Conservation (phyloP, 2,888 invertebrate species). For the Nomada hirtipes region DNA sequence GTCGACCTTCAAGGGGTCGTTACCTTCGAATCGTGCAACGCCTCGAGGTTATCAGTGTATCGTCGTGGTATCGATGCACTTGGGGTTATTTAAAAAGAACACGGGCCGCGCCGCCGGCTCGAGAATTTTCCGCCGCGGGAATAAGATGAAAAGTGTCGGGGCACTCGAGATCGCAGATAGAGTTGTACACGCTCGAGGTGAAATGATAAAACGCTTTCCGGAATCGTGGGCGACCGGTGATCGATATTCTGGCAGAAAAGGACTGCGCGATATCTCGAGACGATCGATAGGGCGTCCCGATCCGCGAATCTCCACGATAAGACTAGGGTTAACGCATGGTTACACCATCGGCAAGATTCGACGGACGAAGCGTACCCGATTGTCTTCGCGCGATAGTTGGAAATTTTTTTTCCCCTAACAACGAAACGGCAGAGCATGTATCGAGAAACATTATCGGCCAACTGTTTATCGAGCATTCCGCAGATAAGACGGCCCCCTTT, state of each 20-base stretch:
- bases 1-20: slow-evolving; percentile 17
- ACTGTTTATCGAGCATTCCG: slow-evolving; percentile 71
- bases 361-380: background rate
- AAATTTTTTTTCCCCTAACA: slow-evolving; percentile 22
- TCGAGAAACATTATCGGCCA: slow-evolving; percentile 65
- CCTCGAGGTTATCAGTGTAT: background rate
- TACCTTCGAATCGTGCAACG: slow-evolving; percentile 31
- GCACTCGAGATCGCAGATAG: slow-evolving; percentile 10
- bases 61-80: slow-evolving; percentile 14
- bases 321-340: background rate
- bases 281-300: slow-evolving; percentile 29
- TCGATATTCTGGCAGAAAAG: slow-evolving; percentile 15
- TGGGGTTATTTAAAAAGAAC: background rate
- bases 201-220: slow-evolving; percentile 38
- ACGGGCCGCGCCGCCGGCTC: background rate
- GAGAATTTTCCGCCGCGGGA: slow-evolving; percentile 17
- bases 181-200: background rate
- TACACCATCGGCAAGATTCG: slow-evolving; percentile 8
- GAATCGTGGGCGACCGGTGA: slow-evolving; percentile 17
- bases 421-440: slow-evolving; percentile 58
- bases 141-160: slow-evolving; percentile 7
- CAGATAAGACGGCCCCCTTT: slow-evolving; percentile 62
- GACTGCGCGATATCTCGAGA: slow-evolving; percentile 19
- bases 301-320: slow-evolving; percentile 26
- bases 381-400: slow-evolving; percentile 24